Evolutionary conservation across 2,113 vertebrate species (phyloP), one percentile per base, ranked within the genome.

Genomic region (Chaetorhynchus papuensis): DNA sequence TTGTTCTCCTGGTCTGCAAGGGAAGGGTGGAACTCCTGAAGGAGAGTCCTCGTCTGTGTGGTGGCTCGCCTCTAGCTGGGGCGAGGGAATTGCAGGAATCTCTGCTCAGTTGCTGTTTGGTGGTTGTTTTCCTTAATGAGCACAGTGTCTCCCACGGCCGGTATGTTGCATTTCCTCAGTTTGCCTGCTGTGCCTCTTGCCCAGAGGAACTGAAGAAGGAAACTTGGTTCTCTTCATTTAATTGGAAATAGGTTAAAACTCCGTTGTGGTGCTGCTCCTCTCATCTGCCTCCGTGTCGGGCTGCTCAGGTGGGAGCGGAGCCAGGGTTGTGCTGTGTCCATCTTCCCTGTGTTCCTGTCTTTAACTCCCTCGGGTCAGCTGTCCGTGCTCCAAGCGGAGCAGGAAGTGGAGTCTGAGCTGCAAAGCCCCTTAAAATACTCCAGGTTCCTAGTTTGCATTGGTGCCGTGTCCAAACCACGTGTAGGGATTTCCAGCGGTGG

Each of bases 141-240:
- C 54, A 49, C 66, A 53, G 44, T 47, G 88, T 92, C 63, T 87
- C 77, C 53, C 70, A 18, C 2, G 3, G 49, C 76, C 9, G 0
- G 14, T 87, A 16, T 26, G 0, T 86, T 92, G 75, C 37, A 5
- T 95, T 96, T 97, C 93, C 94, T 56, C 82, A 9, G 79, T 95
- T 97, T 97, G 75, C 76, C 84, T 96, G 83, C 86, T 47, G 79
- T 97, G 74, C 96, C 87, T 95, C 88, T 96, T 89, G 81, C 71
- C 94, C 84, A 83, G 92, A 95, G 92, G 96, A 93, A 92, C 69
- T 85, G 95, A 94, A 79, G 89, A 59, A 69, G 89, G 92, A 93
- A 45, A 44, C 52, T 68, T 84, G 23, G 37, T 88, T 93, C 65
- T 90, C 60, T 90, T 69, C 7, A 10, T 90, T 93, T 81, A 68